Evolutionary conservation across 2,888 invertebrate genomes (phyloP).

Genomic region (Cryptus armator): DNA sequence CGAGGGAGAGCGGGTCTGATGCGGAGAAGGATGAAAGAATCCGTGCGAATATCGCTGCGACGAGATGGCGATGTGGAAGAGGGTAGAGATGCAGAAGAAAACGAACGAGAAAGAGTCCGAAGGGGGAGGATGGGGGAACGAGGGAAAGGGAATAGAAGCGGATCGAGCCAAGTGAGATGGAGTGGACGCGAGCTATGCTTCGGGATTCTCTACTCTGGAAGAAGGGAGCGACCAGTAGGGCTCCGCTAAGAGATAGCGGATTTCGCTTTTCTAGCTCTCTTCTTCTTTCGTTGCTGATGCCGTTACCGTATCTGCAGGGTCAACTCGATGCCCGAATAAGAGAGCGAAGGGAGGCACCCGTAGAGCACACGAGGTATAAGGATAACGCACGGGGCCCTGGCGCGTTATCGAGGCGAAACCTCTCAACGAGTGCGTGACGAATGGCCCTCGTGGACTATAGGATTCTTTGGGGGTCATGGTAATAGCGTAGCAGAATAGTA

Average conservation of each 20-base stretch:
- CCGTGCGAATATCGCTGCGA: slow-evolving; percentile 47
- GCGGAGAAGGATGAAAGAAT: slow-evolving; percentile 68
- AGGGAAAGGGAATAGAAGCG: slow-evolving; percentile 70
- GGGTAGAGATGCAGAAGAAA: slow-evolving; percentile 51
- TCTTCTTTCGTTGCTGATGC: slow-evolving; percentile 16
- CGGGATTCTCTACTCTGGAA: slow-evolving; percentile 29
- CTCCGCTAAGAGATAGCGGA: slow-evolving; percentile 55
- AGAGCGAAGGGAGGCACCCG: background rate
- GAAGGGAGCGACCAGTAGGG: slow-evolving; percentile 56
- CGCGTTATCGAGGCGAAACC: slow-evolving; percentile 83
- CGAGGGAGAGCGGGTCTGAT: slow-evolving; percentile 47
- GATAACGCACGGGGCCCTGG: slow-evolving; percentile 56
- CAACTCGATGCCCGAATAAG: background rate
- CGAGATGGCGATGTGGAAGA: slow-evolving; percentile 45
- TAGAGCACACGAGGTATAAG: slow-evolving; percentile 46
- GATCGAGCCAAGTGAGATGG: slow-evolving; percentile 79
- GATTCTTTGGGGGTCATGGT: slow-evolving; percentile 75
- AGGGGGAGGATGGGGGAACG: slow-evolving; percentile 70
- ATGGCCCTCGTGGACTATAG: slow-evolving; percentile 80
- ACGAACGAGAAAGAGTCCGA: slow-evolving; percentile 63
- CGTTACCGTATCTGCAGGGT: slow-evolving; percentile 34
- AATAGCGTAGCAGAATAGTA: slow-evolving; percentile 37
- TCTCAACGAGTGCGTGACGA: slow-evolving; percentile 85
- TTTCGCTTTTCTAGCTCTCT: slow-evolving; percentile 72
- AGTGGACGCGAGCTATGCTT: slow-evolving; percentile 73